Evolutionary conservation across 2,888 invertebrate species (phyloP).

Genomic region (Hedychridium roseum): DNA sequence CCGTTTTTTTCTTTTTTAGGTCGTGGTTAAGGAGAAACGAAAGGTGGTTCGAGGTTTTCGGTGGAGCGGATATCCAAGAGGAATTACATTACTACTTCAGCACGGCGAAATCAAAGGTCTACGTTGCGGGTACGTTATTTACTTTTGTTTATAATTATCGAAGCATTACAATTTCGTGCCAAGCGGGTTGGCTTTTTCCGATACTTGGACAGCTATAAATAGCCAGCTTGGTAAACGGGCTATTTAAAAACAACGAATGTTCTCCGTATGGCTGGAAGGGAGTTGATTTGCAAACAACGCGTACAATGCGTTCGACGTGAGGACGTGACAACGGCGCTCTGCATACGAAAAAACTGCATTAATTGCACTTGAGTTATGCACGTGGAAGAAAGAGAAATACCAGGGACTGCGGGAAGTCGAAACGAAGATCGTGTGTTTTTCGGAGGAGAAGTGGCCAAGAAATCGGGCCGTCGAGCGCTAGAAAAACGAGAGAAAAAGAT

Average conservation of each 20-base stretch:
- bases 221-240: not conserved
- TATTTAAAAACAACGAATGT: not conserved
- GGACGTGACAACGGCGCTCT: constrained; percentile 15
- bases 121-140: constrained; percentile 41
- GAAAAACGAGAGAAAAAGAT: too few species aligned
- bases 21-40: constrained; percentile 46
- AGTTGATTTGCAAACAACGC: constrained; percentile 26
- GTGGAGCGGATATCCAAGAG: constrained; percentile 30
- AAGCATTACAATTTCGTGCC: not conserved
- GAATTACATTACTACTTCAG: constrained; percentile 39
- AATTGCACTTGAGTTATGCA: too few species aligned
- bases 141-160: not conserved
- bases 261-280: not conserved
- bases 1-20: constrained; percentile 34
- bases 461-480: too few species aligned
- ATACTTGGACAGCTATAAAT: too few species aligned
- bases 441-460: too few species aligned
- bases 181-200: too few species aligned
- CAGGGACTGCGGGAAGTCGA: too few species aligned
- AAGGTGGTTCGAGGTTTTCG: constrained; percentile 47
- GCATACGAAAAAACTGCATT: constrained; percentile 18
- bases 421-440: too few species aligned
- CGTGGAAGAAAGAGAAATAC: too few species aligned
- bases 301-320: constrained; percentile 11
- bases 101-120: constrained; percentile 47